Base-by-base conservation (phyloP, 1,140 invertebrate species). In the Ganaspis sp. region DNA sequence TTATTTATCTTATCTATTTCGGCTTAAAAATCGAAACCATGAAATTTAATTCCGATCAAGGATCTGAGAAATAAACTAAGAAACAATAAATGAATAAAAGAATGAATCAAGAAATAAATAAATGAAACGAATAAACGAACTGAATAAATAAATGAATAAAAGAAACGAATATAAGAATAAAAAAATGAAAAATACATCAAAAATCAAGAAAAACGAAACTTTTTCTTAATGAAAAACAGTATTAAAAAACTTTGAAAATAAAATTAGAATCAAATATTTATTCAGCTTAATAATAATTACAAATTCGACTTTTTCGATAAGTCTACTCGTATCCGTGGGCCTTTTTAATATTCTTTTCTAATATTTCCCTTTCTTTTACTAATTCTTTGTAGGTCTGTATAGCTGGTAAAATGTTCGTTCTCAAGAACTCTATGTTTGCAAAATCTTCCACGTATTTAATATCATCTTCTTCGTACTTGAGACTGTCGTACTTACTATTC, bases 361-460 rank as follows among this genome's bases (percentile, higher is more conserved):
- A 77, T 76, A 93, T 87, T 49, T 92, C 78, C 53, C 92, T 90
- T 75, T 94, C 92, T 29, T 93, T 89, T 64, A 92, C 91, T 37
- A 94, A 80, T 83, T 96, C 94, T 80, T 93, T 93, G 71, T 94
- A 94, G 1, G 93, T 91, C 81, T 95, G 93, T 2, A 96, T 72
- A 0, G 94, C 93, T 15, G 94, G 84, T 73, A 94, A 92, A 40
- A 96, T 91, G 54, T 93, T 92, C 1, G 90, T 91, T 85, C 93
- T 94, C 1, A 91, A 54, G 0, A 94, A 92, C 76, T 93, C 92
- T n/a, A 92, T 88, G 26, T 92, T 85, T 9, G 94, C 93, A 84
- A 94, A 96, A 75, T 92, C 88, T 72, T 93, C 88, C 26, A 95
- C 87, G 64, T 93, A 93, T 29, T 93, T 88, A 1, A 94, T 75